Base-by-base conservation (phyloP, 2,797 vertebrate species). In the Coregonus ussuriensis region DNA sequence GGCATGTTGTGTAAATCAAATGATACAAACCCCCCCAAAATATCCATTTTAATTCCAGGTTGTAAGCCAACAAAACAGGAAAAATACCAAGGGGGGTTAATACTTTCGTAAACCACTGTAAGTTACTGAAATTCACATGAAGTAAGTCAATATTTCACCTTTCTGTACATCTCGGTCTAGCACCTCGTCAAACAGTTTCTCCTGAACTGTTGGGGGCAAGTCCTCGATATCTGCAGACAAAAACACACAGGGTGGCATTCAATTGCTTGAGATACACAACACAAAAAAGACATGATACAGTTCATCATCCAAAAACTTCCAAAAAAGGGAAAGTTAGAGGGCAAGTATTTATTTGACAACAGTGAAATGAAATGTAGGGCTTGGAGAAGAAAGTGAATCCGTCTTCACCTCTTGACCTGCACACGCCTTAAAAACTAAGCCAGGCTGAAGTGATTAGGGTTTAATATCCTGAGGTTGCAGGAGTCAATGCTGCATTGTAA, bases 131-230 rank as follows among this genome's bases (percentile, higher is more conserved):
- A 29, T 1, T 4, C 56, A 62, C 63, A 37, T 11, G 6, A 69
- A 65, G 6, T 31, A n/a, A 53, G 14, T 31, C 37, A 25, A 72
- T 29, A 33, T 18, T 59, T 76, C 91, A 98, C 98, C 98, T 97
- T 99, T 99, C 87, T 99, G 98, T 87, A 99, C 98, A 81, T 99
- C 98, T 87, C 98, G 95, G 88, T 99, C 98, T 86, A 99, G 93
- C 84, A 99, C 96, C 87, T 99, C 98, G 59, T 99, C 97, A 82
- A 98, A 99, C 81, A 99, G 89, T 86, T 99, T 99, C 84, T 99
- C 97, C 88, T 99, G 98, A 83, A 99, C 97, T 79, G 97, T 95
- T 80, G 97, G 97, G 0, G 97, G 97, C 74, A 99, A 85, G 91
- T 99, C 98, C 92, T 99, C 98, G 79, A 99, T 99, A 91, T 99